phyloP scores from a whole-genome alignment of 2,888 invertebrate genomes.

The Dryococelus australis region DNA sequence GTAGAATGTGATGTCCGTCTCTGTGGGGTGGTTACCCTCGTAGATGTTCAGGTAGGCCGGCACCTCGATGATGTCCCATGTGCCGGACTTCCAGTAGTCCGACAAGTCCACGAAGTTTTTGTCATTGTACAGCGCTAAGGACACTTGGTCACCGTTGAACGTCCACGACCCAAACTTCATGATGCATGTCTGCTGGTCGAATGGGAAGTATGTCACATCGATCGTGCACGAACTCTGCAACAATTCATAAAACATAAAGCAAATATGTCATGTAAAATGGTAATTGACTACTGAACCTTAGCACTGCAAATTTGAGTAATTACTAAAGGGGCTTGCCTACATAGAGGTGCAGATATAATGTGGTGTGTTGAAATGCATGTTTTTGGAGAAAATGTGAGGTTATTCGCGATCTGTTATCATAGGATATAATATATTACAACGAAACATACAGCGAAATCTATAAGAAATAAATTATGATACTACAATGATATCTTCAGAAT shows the following conservation, averaged over 20 bases:
- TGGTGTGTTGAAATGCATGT: too few relatives aligned
- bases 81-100: slow-evolving; percentile 97
- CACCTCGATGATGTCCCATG: slow-evolving; percentile 98
- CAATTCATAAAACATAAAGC: not conserved
- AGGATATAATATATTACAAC: too few relatives aligned
- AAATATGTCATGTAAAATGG: too few relatives aligned
- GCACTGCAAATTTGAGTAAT: too few relatives aligned
- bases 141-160: slow-evolving; percentile 96
- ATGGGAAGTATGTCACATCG: slow-evolving; percentile 99
- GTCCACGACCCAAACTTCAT: slow-evolving; percentile 99
- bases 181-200: slow-evolving; percentile 98
- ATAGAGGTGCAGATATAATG: too few relatives aligned
- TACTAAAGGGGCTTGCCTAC: too few relatives aligned
- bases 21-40: slow-evolving; percentile 82
- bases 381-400: too few relatives aligned
- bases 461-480: too few relatives aligned
- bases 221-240: slow-evolving; percentile 96
- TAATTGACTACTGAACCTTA: too few relatives aligned
- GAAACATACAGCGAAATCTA: too few relatives aligned
- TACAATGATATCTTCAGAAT: too few relatives aligned
- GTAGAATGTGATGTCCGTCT: slow-evolving; percentile 96
- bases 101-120: slow-evolving; percentile 96
- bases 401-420: too few relatives aligned
- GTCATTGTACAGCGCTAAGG: slow-evolving; percentile 90
- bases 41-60: slow-evolving; percentile 92